Evolutionary conservation across 2,888 invertebrate species (phyloP).

Genomic region (Ichneumon xanthorius): DNA sequence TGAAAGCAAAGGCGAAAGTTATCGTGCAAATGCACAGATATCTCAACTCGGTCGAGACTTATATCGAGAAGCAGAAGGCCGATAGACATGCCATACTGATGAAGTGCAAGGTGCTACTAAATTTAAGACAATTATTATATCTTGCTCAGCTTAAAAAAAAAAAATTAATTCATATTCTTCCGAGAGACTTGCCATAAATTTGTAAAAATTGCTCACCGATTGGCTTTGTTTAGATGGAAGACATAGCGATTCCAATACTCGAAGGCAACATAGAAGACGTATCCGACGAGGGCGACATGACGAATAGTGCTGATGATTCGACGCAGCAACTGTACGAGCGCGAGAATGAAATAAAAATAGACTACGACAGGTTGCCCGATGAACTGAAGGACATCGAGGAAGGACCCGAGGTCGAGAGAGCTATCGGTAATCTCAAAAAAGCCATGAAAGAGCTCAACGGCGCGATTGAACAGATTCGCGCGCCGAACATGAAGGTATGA

Average conservation of each 20-base stretch:
- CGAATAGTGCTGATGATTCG: conserved; percentile 82
- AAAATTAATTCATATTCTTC: background rate
- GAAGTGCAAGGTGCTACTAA: conserved; percentile 93
- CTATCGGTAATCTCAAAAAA: conserved; percentile 92
- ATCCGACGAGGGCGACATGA: conserved; percentile 87
- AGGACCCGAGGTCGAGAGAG: conserved; percentile 93
- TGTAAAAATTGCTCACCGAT: conserved; percentile 13
- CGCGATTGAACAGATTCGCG: conserved; percentile 96
- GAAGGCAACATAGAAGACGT: conserved; percentile 97
- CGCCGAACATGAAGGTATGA: conserved; percentile 95
- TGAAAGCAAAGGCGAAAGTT: conserved; percentile 94
- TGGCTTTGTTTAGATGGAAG: conserved; percentile 91
- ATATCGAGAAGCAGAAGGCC: conserved; percentile 95
- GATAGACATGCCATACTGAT: conserved; percentile 96
- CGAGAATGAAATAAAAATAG: conserved; percentile 89
- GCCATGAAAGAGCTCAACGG: conserved; percentile 93
- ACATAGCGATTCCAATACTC: conserved; percentile 95
- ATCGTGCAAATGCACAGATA: conserved; percentile 94
- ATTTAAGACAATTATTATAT: conserved; percentile 13
- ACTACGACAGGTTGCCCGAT: conserved; percentile 92
- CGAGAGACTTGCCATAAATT: conserved; percentile 7
- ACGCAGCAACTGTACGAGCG: conserved; percentile 89
- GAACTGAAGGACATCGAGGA: conserved; percentile 94
- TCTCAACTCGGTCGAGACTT: conserved; percentile 92
- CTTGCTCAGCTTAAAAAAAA: background rate